Evolutionary conservation across 2,888 invertebrate genomes (phyloP), one percentile per base, ranked within the genome.

Genomic region (Strigamia maritima): DNA sequence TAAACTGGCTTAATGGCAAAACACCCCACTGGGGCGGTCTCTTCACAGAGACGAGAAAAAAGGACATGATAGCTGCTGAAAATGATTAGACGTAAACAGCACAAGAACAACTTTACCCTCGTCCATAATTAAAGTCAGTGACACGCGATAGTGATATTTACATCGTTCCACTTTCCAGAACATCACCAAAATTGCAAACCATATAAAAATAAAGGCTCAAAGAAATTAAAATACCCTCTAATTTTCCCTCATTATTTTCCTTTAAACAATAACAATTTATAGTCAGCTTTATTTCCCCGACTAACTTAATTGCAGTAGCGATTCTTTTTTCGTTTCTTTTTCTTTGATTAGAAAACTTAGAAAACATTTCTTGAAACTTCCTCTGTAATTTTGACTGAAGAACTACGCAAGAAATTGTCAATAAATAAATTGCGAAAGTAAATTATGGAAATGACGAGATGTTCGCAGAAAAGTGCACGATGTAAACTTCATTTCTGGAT

Each of bases 1-100:
- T 70, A 70, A 70, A 70, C 70, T 70, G 70, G 70, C 70, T 70
- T 70, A 70, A 70, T 70, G 70, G 70, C 70, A 70, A 70, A 70
- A 70, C 70, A 70, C 70, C 70, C 70, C 70, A 70, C 70, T 70
- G 70, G 70, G 70, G 70, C 70, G 70, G 70, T 70, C 26, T 70
- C 70, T 70, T 70, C 70, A 70, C 70, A 70, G 28, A 70, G 70
- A 26, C 70, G 28, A 28, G 28, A 70, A 70, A 70, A 70, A 70
- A 28, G 44, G 70, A 70, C 70, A 70, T 70, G 70, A 70, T 70
- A 28, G 70, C 70, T 70, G 70, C 70, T 70, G 70, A 70, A 28
- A 70, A 28, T 70, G 70, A 70, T 70, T 70, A 70, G 70, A 70
- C 70, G 70, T 70, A 70, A 70, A 70, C 70, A 70, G 70, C 70